Evolutionary conservation across 64 coral and sea anemone genomes (phyloP).

Genomic region (Cladopsammia gracilis): DNA sequence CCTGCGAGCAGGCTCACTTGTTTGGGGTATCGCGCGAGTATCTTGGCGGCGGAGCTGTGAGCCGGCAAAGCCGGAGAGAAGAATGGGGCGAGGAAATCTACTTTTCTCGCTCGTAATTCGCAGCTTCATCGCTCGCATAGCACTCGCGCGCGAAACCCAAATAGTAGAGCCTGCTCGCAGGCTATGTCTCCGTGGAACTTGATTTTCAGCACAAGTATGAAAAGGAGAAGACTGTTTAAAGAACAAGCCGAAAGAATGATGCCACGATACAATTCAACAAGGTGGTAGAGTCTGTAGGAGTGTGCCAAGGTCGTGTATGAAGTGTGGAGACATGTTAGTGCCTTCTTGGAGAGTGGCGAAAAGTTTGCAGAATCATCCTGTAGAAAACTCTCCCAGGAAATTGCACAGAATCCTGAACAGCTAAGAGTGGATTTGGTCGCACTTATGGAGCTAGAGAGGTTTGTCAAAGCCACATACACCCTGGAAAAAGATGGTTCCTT

Average conservation of each 20-base stretch:
- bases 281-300: conserved; percentile 7
- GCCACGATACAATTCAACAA: conserved; percentile 7
- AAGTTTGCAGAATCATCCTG: not conserved
- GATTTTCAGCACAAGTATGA: conserved; percentile 15
- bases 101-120: no score
- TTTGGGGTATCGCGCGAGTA: no score
- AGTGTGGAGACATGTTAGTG: not conserved
- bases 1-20: no score
- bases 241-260: not conserved
- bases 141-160: no score
- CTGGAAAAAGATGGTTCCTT: not conserved
- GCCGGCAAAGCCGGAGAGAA: no score
- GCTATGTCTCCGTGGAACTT: not conserved
- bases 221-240: not conserved
- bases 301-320: not conserved
- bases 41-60: no score
- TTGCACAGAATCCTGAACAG: not conserved
- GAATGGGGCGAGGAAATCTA: no score
- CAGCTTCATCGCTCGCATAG: no score
- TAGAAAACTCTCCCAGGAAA: not conserved
- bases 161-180: no score
- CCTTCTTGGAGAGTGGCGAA: not conserved
- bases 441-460: conserved; percentile 19
- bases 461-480: not conserved
- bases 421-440: not conserved